These are phyloP conservation scores for Thamnophis sirtalis DNA, from an alignment of 2,113 vertebrate species.

Conservation along the genomic window DNA sequence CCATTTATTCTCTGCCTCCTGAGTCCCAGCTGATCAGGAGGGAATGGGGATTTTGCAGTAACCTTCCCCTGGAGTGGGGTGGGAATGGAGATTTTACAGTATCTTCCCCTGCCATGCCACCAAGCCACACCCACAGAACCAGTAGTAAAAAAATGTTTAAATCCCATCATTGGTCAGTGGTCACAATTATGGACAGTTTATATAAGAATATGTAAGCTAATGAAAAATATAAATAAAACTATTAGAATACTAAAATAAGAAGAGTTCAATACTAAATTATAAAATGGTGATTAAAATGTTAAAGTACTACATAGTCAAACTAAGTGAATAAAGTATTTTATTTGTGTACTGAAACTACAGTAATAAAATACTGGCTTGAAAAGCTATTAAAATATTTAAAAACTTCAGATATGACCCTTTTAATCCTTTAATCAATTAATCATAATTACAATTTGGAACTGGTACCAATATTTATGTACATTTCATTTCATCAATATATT, in stretches of 20 bases:
- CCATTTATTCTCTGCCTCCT: no score
- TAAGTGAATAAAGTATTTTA: background rate
- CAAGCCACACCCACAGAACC: no score
- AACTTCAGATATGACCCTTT: background rate
- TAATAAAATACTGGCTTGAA: background rate
- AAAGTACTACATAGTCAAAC: background rate
- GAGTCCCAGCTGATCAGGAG: no score
- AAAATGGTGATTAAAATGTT: background rate
- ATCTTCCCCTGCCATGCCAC: no score
- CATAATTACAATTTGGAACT: background rate
- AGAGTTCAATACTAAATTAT: background rate
- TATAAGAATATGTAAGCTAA: background rate
- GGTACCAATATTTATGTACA: background rate
- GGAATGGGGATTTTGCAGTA: no score
- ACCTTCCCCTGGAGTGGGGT: no score
- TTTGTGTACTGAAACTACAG: background rate
- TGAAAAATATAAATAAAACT: background rate
- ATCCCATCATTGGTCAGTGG: background rate
- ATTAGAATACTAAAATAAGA: background rate
- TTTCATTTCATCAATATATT: background rate
- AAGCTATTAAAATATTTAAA: background rate
- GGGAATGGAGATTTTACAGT: no score
- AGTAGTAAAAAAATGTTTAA: no score
- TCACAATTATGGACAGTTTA: background rate
- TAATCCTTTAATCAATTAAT: background rate